A percentile compares a stretch with the other conserved stretches of the same genome.
phyloP scores from a whole-genome alignment of 2,113 vertebrate species.

The Electrona antarctica region DNA sequence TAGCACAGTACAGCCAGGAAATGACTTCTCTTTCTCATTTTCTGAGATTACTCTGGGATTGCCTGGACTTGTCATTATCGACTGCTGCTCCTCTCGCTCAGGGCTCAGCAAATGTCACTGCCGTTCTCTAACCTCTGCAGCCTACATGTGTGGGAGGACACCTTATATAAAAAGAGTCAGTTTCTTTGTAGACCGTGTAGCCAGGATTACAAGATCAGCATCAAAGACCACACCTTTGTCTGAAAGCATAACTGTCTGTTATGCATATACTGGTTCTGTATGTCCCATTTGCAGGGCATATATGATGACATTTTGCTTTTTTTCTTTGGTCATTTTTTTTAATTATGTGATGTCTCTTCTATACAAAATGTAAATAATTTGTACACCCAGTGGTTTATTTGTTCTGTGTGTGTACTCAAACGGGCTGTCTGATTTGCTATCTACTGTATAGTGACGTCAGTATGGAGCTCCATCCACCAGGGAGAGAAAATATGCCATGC shows the following conservation, averaged over 20 bases:
- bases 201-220: slow-evolving; percentile 61
- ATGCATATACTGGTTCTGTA: slow-evolving; percentile 42
- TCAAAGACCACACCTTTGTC: slow-evolving; percentile 71
- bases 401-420: too few species aligned
- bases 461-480: too few species aligned
- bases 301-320: too few species aligned
- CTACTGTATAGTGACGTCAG: too few species aligned
- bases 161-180: slow-evolving; percentile 41
- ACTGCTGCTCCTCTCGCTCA: slow-evolving; percentile 37
- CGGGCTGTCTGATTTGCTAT: too few species aligned
- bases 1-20: slow-evolving; percentile 27
- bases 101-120: slow-evolving; percentile 17
- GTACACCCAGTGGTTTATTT: too few species aligned
- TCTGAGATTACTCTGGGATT: slow-evolving; percentile 39
- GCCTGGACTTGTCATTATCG: slow-evolving; percentile 62
- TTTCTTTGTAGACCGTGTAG: slow-evolving; percentile 67
- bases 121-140: slow-evolving; percentile 23
- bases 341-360: background rate
- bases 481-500: too few species aligned
- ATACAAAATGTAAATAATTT: too few species aligned
- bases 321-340: background rate
- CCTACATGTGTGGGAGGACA: slow-evolving; percentile 54
- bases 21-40: slow-evolving; percentile 28
- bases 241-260: slow-evolving; percentile 57
- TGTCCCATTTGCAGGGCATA: too few species aligned